Percentiles rank a stretch among this genome's conserved stretches.
phyloP scores from a whole-genome alignment of 2,888 invertebrate species.

The Campoplex nolae region DNA sequence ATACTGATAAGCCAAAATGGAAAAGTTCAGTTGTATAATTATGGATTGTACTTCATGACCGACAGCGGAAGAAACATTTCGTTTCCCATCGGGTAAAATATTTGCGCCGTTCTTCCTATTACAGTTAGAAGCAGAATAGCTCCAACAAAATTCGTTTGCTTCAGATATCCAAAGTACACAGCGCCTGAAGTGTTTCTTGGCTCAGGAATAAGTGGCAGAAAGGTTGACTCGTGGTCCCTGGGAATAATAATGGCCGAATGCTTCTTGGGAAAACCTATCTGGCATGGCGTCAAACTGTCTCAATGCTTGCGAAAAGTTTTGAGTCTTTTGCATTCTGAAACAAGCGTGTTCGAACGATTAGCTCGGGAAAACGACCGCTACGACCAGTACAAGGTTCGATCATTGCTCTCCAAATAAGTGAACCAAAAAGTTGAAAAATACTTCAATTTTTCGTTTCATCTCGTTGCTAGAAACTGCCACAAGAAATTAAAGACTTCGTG shows the following conservation, averaged over 20 bases:
- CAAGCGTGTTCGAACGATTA: constrained; percentile 89
- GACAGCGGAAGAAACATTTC: constrained; percentile 93
- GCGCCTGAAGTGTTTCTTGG: constrained; percentile 92
- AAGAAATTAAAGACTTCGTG: constrained; percentile 87
- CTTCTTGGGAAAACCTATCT: constrained; percentile 89
- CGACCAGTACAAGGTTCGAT: constrained; percentile 87
- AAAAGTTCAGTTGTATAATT: constrained; percentile 94
- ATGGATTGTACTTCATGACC: constrained; percentile 97
- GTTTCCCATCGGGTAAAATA: constrained; percentile 92
- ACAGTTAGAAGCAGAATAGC: constrained; percentile 30
- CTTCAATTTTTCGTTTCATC: constrained; percentile 3
- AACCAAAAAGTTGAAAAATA: background rate
- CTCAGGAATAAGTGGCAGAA: constrained; percentile 88
- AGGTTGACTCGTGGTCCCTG: constrained; percentile 97
- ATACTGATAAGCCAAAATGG: constrained; percentile 91
- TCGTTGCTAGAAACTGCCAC: constrained; percentile 80
- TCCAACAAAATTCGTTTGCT: background rate
- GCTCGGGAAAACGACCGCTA: constrained; percentile 92
- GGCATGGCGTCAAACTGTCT: constrained; percentile 91
- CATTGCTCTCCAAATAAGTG: background rate
- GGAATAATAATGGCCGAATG: constrained; percentile 96
- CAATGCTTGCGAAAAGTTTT: constrained; percentile 91
- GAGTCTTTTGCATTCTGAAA: constrained; percentile 88
- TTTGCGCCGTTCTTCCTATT: constrained; percentile 77
- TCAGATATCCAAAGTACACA: constrained; percentile 91